Percentiles rank a stretch among this genome's conserved stretches.
Conservation (phyloP, 2,113 vertebrate genomes). For the Ceyx margarethae region DNA sequence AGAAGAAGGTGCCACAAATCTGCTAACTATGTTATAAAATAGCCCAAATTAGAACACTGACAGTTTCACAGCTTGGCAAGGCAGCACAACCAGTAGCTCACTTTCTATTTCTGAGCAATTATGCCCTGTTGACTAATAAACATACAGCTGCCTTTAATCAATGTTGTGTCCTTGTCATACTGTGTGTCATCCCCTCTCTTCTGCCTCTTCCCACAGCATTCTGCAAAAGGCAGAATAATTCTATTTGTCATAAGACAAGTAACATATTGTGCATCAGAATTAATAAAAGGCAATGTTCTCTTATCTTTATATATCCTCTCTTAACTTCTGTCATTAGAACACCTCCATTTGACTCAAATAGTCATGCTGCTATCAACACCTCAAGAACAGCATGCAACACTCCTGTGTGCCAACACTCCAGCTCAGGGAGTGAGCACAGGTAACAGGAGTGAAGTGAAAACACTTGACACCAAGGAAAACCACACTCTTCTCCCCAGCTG, state of each 20-base stretch:
- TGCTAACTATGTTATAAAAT: not conserved
- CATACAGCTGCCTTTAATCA: constrained; percentile 61
- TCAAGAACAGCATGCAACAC: not conserved
- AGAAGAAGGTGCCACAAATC: not conserved
- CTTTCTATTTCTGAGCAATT: constrained; percentile 45
- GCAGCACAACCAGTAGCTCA: not conserved
- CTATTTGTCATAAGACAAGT: constrained; percentile 48
- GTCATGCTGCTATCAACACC: constrained; percentile 1
- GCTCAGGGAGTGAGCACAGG: not conserved
- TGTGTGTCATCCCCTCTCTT: constrained; percentile 29
- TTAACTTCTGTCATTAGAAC: constrained; percentile 24
- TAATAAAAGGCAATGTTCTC: constrained; percentile 31
- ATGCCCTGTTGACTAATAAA: constrained; percentile 60
- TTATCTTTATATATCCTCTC: constrained; percentile 28
- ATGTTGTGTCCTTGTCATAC: constrained; percentile 40
- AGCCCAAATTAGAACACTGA: not conserved
- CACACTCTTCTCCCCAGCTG: not conserved
- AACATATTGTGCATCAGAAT: constrained; percentile 21
- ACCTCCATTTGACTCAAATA: constrained; percentile 39
- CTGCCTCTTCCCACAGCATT: constrained; percentile 31
- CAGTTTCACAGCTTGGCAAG: not conserved
- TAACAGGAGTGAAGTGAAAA: not conserved
- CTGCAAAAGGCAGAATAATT: constrained; percentile 26
- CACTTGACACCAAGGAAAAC: not conserved
- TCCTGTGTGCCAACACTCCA: not conserved